phyloP scores from a whole-genome alignment of 2,113 vertebrate species.

The Cyphotilapia sp. region DNA sequence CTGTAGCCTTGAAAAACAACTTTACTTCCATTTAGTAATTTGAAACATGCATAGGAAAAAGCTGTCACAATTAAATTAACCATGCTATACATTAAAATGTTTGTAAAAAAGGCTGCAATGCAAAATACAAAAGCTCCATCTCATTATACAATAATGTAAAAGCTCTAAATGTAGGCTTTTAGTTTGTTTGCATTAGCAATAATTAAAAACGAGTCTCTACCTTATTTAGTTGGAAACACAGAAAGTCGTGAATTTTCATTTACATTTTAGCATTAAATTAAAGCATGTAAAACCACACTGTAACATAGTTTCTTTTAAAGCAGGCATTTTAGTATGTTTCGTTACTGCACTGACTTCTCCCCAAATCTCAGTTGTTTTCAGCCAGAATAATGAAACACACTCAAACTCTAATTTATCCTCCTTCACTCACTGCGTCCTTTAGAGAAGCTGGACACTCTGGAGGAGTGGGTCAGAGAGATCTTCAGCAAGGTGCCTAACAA shows the following conservation, averaged over 20 bases:
- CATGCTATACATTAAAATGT: neutral
- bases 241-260: neutral
- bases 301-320: neutral
- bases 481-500: conserved; percentile 95
- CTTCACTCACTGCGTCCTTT: conserved; percentile 4
- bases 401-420: conserved; percentile 15
- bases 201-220: neutral
- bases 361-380: neutral
- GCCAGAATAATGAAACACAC: neutral
- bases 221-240: neutral
- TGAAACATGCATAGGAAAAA: neutral
- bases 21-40: neutral
- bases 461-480: conserved; percentile 95
- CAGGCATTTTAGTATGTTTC: neutral
- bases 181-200: neutral
- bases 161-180: neutral
- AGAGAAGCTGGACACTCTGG: conserved; percentile 94
- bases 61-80: neutral
- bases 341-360: neutral
- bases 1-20: neutral
- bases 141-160: neutral
- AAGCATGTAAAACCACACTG: neutral
- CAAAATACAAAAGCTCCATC: neutral
- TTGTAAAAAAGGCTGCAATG: neutral
- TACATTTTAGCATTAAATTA: neutral